These are phyloP conservation scores for Cylindroiulus punctatus DNA, from an alignment of 2,888 invertebrate species.

Conservation along the genomic window DNA sequence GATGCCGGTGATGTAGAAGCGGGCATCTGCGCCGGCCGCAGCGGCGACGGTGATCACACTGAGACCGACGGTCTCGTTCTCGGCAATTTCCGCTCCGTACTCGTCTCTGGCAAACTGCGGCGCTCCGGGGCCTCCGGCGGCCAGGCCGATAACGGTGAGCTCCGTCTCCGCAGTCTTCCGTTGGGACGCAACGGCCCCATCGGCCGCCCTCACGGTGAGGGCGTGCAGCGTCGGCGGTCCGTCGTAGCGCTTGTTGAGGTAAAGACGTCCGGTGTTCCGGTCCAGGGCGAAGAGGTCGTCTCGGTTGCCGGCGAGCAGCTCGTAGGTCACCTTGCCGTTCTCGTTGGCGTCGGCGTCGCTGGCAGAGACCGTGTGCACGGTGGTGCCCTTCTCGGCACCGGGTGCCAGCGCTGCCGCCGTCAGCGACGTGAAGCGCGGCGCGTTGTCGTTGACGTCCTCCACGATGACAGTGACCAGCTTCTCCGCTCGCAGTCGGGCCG, in stretches of 20 bases:
- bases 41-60: conserved; percentile 80
- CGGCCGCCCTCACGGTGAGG: conserved; percentile 86
- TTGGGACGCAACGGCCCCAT: conserved; percentile 89
- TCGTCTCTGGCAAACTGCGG: conserved; percentile 71
- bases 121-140: conserved; percentile 55
- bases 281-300: conserved; percentile 63
- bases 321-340: conserved; percentile 92
- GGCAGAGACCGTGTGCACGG: conserved; percentile 79
- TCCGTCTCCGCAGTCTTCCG: conserved; percentile 87
- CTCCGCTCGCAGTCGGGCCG: conserved; percentile 82
- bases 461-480: conserved; percentile 87
- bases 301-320: conserved; percentile 68
- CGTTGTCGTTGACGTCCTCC: conserved; percentile 90
- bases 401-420: conserved; percentile 84
- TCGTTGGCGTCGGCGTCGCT: conserved; percentile 89
- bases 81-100: conserved; percentile 82
- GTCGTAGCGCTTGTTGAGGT: conserved; percentile 64
- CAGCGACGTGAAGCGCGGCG: conserved; percentile 88
- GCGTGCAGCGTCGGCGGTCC: conserved; percentile 70
- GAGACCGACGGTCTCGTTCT: conserved; percentile 88
- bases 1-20: conserved; percentile 85
- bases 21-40: conserved; percentile 73
- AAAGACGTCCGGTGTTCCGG: conserved; percentile 64
- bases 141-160: conserved; percentile 73
- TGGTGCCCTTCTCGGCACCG: conserved; percentile 68